These are phyloP conservation scores for Catostylus mosaicus DNA, from an alignment of 30 jellyfish, hydroid and myxozoan species.

Conservation along the genomic window DNA sequence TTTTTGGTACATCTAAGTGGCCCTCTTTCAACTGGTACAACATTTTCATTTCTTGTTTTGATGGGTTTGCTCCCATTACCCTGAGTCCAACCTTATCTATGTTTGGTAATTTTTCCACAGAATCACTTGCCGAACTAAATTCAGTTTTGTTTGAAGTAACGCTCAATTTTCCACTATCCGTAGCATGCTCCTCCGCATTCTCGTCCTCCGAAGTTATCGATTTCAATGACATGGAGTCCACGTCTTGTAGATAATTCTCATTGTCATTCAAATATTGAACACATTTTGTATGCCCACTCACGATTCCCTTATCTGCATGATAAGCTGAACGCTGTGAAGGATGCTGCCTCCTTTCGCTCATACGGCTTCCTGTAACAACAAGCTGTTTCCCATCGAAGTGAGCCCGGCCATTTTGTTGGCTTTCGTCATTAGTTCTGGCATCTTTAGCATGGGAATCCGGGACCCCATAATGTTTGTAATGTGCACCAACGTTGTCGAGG, in stretches of 20 bases:
- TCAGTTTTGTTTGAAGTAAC: slow-evolving; percentile 8
- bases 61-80: background rate
- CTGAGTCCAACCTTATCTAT: slow-evolving; percentile 25
- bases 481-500: background rate
- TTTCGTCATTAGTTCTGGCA: background rate
- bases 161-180: background rate
- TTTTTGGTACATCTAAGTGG: slow-evolving; percentile 33
- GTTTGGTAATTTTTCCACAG: slow-evolving; percentile 13
- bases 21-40: slow-evolving; percentile 48
- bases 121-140: slow-evolving; percentile 4
- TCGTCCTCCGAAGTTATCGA: background rate
- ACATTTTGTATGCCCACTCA: slow-evolving; percentile 1
- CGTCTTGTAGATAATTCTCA: background rate
- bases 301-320: background rate
- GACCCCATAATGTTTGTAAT: background rate
- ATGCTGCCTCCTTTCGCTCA: slow-evolving; percentile 7
- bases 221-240: background rate
- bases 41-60: slow-evolving; percentile 28
- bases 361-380: background rate
- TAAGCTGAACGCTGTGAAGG: background rate
- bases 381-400: background rate
- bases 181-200: background rate
- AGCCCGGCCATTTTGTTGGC: background rate
- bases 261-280: slow-evolving; percentile 1
- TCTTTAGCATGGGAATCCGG: background rate